phyloP scores from a whole-genome alignment of 1,140 invertebrate genomes.

The Chironomus striatipennis region DNA sequence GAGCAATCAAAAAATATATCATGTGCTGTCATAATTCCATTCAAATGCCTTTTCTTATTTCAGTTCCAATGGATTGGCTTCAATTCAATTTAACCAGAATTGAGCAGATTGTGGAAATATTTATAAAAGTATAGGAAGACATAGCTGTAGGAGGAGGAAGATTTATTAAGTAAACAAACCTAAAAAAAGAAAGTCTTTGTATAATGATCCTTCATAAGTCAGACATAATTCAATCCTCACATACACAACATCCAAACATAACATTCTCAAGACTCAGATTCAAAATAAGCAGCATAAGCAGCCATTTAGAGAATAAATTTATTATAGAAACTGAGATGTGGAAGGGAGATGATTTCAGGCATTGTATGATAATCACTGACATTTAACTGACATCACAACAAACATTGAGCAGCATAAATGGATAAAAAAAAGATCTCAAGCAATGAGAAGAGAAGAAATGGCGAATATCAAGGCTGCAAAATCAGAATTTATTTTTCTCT shows the following conservation, averaged over 20 bases:
- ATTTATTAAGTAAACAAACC: slow-evolving; percentile 23
- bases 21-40: slow-evolving; percentile 5
- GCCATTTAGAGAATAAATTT: neutral
- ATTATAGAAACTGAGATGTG: neutral
- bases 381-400: slow-evolving; percentile 20
- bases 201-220: slow-evolving; percentile 19
- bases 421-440: too few species aligned
- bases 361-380: slow-evolving; percentile 21
- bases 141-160: neutral
- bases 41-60: neutral
- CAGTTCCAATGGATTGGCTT: neutral
- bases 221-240: slow-evolving; percentile 20
- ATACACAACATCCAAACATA: neutral
- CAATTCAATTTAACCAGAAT: neutral
- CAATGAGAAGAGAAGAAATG: neutral
- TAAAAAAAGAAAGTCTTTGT: neutral
- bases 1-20: slow-evolving; percentile 8
- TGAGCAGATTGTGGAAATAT: neutral
- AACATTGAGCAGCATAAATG: neutral
- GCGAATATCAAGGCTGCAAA: neutral
- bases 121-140: slow-evolving; percentile 33
- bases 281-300: neutral
- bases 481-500: neutral
- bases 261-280: neutral
- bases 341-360: neutral